A percentile compares a stretch with the other conserved stretches of the same genome.
phyloP scores from a whole-genome alignment of 1,140 invertebrate species.

The Halesus radiatus region DNA sequence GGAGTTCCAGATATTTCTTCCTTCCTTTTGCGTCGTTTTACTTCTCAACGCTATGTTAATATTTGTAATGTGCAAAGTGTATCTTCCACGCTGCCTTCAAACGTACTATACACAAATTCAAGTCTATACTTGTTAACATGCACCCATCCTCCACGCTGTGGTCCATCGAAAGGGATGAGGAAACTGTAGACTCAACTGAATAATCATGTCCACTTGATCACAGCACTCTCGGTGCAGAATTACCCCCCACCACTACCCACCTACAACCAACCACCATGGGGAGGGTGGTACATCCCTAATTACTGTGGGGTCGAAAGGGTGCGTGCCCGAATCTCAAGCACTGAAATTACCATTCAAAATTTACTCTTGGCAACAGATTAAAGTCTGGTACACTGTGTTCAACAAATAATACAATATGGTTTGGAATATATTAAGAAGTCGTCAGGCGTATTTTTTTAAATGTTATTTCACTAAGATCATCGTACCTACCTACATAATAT shows the following conservation, averaged over 20 bases:
- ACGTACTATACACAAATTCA: neutral
- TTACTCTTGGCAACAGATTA: too few species aligned
- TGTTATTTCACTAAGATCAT: too few species aligned
- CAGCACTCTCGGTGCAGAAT: neutral
- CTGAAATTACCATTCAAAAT: too few species aligned
- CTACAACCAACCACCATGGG: neutral
- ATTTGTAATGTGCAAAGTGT: neutral
- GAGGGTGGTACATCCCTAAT: too few species aligned
- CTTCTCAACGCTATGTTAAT: too few species aligned
- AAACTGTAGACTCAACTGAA: neutral
- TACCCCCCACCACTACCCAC: neutral
- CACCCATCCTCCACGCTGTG: neutral
- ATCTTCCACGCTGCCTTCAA: neutral
- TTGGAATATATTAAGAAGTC: too few species aligned
- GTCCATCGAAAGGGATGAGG: neutral
- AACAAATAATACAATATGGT: too few species aligned
- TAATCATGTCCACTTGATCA: slow-evolving; percentile 24
- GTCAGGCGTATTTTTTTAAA: too few species aligned
- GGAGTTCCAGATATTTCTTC: too few species aligned
- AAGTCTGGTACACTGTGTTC: too few species aligned
- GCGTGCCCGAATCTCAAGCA: neutral
- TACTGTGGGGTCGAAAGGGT: neutral
- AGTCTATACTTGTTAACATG: neutral
- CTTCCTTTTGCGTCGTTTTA: too few species aligned
- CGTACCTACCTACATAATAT: too few species aligned